Base-by-base conservation (phyloP, 2,888 invertebrate genomes). In the Sarcophaga variegata region DNA sequence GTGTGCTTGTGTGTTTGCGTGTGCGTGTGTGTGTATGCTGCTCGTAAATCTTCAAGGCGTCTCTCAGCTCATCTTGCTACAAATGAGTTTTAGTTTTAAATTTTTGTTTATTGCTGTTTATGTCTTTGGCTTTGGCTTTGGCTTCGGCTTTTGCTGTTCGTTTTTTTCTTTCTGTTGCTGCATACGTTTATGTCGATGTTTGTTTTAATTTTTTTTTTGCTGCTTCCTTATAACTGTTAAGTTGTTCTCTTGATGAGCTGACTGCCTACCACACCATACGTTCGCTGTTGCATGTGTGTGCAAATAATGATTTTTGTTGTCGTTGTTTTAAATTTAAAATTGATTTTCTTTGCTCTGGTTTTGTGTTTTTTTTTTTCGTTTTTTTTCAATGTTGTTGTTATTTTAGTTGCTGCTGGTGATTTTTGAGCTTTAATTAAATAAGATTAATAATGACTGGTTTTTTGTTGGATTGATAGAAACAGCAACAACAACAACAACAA, bases 141-240 rank as follows among this genome's bases (percentile, higher is more conserved):
- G 87, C 82, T 88, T 88, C 82, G 88, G 88, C 87, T 89, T 88
- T 89, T 89, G 88, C 90, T 90, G 74, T 70, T 27, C 25, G 59
- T 37, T 3, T 54, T 14, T 83, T 76, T 81, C 69, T 72, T 89
- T 54, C 54, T 54, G 88, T 72, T 89, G 88, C 88, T 88, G 88
- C 83, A 88, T 88, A 85, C 88, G 88, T 82, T 88, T 88, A 82
- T 88, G 88, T 88, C 88, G 88, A 88, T 89, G 88, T 90, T 90
- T 90, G 88, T 90, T 91, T 74, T 81, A 72, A 89, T 89, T 90
- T 90, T 89, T 88, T 89, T 88, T 91, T 90, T 64, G 69, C 74
- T 64, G 69, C 74, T 74, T 82, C 78, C 80, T 83, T 77, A 79
- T 80, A 85, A 85, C 87, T 80, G 85, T 82, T 83, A 77, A 81